Base-by-base conservation (phyloP, 2,113 vertebrate species). In the Pterophyllum scalare region DNA sequence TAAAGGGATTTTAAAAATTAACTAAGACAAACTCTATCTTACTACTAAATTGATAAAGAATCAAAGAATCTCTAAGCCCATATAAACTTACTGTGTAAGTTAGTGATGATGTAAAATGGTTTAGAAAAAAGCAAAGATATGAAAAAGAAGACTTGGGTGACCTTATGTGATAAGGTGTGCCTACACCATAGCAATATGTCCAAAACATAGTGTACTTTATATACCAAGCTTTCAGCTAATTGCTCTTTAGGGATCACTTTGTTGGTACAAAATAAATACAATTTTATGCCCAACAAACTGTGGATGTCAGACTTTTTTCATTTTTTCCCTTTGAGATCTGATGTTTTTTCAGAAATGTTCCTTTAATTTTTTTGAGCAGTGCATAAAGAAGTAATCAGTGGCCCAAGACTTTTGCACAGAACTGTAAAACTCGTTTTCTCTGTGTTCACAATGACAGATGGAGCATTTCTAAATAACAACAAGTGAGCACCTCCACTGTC, bases 31-130 rank as follows among this genome's bases (percentile, higher is more conserved):
- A 6, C 17, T 17, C 2, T 14, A 46, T 14, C 49, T 52, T 19
- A 5, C 6, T 52, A 19, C 49, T 52, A 19, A 52, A 19, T 7
- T 7, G 49, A 52, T 10, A 72, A 72, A 5, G 17, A 70, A 70
- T 70, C 1, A 20, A 20, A 52, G 15, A 52, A 20, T 0, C 0
- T 49, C 15, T 70, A 28, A 70, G 20, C 19, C 15, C 9, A 28
- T 5, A 31, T 52, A n/a, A 52, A 31, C 17, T 6, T 0, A 20
- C 12, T 52, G 0, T 72, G 17, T 72, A 31, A 72, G 43, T 43
- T 31, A 8, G 3, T 26, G 43, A 46, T n/a, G 13, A 72, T 5
- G 43, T 72, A 46, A 31, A 52, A 31, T 70, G 4, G 43, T 52
- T 70, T 70, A 46, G 65, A 52, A 52, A 35, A 35, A 72, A 52